Conservation (phyloP, 2,797 vertebrate genomes). For the Meriones psammophilus region DNA sequence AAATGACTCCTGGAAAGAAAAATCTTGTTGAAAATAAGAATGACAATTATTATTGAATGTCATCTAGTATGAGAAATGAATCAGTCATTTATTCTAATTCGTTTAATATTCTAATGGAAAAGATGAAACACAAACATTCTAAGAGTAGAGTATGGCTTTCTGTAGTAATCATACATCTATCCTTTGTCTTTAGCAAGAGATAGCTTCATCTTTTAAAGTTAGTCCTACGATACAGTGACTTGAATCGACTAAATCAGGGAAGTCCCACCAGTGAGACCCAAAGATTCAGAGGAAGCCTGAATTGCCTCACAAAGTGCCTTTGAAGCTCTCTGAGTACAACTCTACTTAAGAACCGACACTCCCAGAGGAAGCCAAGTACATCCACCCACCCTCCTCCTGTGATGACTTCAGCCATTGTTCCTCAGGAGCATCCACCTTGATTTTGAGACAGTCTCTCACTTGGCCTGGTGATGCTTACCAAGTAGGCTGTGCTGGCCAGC, state of each 20-base stretch:
- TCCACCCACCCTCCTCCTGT: neutral
- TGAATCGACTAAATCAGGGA: conserved; percentile 23
- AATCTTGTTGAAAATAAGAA: conserved; percentile 40
- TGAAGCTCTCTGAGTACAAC: neutral
- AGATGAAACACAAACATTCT: conserved; percentile 22
- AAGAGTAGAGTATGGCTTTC: conserved; percentile 31
- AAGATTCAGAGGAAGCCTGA: neutral
- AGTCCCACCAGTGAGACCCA: neutral
- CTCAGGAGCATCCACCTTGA: neutral
- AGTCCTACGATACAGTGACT: conserved; percentile 19
- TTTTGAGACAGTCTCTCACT: neutral
- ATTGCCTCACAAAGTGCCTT: neutral
- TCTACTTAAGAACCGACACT: neutral
- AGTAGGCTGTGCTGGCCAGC: too few relatives aligned
- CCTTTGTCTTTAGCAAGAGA: conserved; percentile 10
- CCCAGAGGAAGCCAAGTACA: neutral
- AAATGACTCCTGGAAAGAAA: conserved; percentile 23
- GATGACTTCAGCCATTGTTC: neutral
- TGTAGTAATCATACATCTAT: neutral
- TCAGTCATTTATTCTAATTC: conserved; percentile 31
- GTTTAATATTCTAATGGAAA: conserved; percentile 58
- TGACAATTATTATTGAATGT: neutral
- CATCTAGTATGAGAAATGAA: conserved; percentile 8
- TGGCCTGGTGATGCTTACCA: neutral
- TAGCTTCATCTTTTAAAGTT: conserved; percentile 40